These are phyloP conservation scores for Campoplex capitator DNA, from an alignment of 2,888 invertebrate species.

Conservation along the genomic window DNA sequence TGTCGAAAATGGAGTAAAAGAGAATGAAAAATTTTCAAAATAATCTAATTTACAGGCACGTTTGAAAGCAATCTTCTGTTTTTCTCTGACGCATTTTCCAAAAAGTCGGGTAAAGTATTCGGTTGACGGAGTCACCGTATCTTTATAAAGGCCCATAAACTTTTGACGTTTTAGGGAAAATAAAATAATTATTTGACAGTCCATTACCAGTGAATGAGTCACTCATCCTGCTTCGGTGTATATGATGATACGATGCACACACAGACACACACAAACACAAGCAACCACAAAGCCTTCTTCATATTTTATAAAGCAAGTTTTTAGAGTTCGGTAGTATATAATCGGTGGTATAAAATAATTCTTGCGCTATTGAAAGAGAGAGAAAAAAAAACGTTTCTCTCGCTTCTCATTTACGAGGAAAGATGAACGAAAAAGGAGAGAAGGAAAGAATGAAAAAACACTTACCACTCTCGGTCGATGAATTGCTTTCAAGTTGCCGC, in stretches of 20 bases:
- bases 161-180: neutral
- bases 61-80: too few species aligned
- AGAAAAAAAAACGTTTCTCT: neutral
- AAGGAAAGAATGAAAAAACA: constrained; percentile 54
- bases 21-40: neutral
- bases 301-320: constrained; percentile 13
- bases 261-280: neutral
- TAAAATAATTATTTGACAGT: constrained; percentile 5
- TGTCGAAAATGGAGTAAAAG: neutral
- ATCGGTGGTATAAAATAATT: constrained; percentile 17
- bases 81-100: neutral
- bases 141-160: neutral
- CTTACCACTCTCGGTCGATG: constrained; percentile 70
- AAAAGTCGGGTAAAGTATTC: neutral
- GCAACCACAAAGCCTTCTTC: constrained; percentile 16
- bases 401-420: neutral
- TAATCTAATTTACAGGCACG: too few species aligned
- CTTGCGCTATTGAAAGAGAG: neutral
- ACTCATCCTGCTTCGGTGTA: neutral
- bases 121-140: neutral
- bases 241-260: neutral
- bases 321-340: constrained; percentile 8
- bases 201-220: neutral
- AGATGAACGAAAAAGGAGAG: neutral
- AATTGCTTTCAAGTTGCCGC: constrained; percentile 68